These are phyloP conservation scores for Reinhardtius hippoglossoides DNA, from an alignment of 2,113 vertebrate species.

Conservation along the genomic window DNA sequence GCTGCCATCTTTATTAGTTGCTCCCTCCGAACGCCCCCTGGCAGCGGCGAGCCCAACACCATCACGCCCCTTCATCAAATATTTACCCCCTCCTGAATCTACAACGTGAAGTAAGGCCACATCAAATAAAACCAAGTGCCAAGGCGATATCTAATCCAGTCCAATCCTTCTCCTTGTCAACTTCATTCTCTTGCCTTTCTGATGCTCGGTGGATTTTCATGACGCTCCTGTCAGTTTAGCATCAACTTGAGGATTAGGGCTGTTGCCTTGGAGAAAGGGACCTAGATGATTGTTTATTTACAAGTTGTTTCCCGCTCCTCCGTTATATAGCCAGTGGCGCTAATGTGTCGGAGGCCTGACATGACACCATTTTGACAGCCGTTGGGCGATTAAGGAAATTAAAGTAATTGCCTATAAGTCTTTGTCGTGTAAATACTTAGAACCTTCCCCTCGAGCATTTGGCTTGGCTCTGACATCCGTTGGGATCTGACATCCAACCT, in stretches of 20 bases:
- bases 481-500: conserved; percentile 48
- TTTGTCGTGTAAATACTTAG: conserved; percentile 66
- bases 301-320: conserved; percentile 48
- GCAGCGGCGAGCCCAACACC: conserved; percentile 56
- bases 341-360: conserved; percentile 57
- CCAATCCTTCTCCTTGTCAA: conserved; percentile 54
- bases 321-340: conserved; percentile 47
- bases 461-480: conserved; percentile 46
- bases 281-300: conserved; percentile 71
- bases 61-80: conserved; percentile 72
- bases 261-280: conserved; percentile 38
- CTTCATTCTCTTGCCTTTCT: conserved; percentile 53
- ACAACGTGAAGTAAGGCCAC: conserved; percentile 57
- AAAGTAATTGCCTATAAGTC: conserved; percentile 72
- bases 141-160: conserved; percentile 71
- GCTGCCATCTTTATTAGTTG: conserved; percentile 64
- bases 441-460: conserved; percentile 47
- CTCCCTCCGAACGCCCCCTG: conserved; percentile 51
- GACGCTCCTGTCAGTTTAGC: conserved; percentile 70
- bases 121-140: conserved; percentile 70
- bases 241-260: conserved; percentile 60
- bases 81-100: conserved; percentile 72
- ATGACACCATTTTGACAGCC: conserved; percentile 67
- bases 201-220: conserved; percentile 43
- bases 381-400: conserved; percentile 72